Evolutionary conservation across 2,797 vertebrate species (phyloP).

Genomic region (Pogoniulus pusillus): DNA sequence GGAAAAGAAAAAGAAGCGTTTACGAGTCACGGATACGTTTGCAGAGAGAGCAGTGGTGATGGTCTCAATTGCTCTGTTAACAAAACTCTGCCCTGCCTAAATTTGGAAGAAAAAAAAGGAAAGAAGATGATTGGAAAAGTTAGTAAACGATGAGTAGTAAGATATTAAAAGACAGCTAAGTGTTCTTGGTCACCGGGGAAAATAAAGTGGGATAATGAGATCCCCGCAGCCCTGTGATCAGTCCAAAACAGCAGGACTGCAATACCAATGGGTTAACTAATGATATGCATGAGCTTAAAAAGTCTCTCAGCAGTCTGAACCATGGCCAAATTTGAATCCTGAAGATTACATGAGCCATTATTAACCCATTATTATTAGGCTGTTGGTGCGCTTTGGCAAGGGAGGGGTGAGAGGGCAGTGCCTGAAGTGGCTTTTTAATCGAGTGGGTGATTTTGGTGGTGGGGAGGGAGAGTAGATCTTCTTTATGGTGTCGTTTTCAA

Average conservation of each 20-base stretch:
- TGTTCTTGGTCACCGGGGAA: constrained; percentile 63
- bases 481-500: constrained; percentile 77
- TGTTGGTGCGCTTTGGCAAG: neutral
- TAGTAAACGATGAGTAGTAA: constrained; percentile 72
- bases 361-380: constrained; percentile 34
- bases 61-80: constrained; percentile 46
- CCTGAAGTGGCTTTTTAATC: constrained; percentile 58
- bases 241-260: constrained; percentile 47
- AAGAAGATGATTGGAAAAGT: constrained; percentile 60
- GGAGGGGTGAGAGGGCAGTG: neutral
- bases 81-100: constrained; percentile 55
- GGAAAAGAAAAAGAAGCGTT: neutral
- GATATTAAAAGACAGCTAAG: constrained; percentile 74
- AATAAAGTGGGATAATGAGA: constrained; percentile 72
- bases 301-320: constrained; percentile 56
- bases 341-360: constrained; percentile 29
- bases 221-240: constrained; percentile 72
- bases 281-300: constrained; percentile 63
- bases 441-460: neutral
- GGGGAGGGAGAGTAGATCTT: constrained; percentile 41
- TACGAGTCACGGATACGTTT: constrained; percentile 30
- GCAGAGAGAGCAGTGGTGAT: constrained; percentile 5
- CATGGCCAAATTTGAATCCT: constrained; percentile 12
- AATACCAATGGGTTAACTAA: constrained; percentile 66
- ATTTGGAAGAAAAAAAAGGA: constrained; percentile 60